Percentiles rank a stretch among this genome's conserved stretches.
These are phyloP conservation scores for Ctenopoma multispine DNA, from an alignment of 2,797 vertebrate genomes.

Conservation along the genomic window DNA sequence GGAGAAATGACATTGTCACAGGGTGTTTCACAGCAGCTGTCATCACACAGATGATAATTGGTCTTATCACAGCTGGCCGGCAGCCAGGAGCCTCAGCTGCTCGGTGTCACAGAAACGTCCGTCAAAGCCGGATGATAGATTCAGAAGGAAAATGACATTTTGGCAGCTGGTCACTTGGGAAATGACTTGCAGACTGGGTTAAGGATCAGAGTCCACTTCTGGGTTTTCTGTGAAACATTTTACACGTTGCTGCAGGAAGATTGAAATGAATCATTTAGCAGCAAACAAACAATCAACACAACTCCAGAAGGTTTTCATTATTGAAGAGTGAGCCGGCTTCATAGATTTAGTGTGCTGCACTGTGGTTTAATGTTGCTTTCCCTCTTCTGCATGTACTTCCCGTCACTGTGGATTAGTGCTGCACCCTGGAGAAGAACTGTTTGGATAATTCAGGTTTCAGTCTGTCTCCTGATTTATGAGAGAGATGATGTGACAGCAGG, in stretches of 20 bases:
- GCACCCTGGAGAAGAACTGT: constrained; percentile 17
- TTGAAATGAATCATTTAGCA: neutral
- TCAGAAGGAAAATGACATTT: neutral
- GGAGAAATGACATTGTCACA: neutral
- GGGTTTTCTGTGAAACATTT: neutral
- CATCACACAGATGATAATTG: neutral
- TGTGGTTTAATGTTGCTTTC: neutral
- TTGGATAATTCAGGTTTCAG: neutral
- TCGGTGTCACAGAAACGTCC: no score
- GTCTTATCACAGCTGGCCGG: neutral
- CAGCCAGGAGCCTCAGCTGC: neutral
- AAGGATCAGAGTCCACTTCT: constrained; percentile 3
- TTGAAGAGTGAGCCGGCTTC: neutral
- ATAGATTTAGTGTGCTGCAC: constrained; percentile 7
- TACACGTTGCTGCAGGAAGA: neutral
- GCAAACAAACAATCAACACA: constrained; percentile 15
- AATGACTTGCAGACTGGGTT: neutral
- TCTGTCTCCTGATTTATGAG: constrained; percentile 22
- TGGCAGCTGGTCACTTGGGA: constrained; percentile 19
- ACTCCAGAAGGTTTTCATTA: constrained; percentile 19
- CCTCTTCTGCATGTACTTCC: constrained; percentile 34
- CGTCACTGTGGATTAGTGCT: constrained; percentile 56
- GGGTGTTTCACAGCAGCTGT: neutral
- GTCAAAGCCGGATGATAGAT: constrained; percentile 14
- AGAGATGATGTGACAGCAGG: constrained; percentile 22